phyloP scores from a whole-genome alignment of 2,797 vertebrate genomes.

The Jordanella pulchra region DNA sequence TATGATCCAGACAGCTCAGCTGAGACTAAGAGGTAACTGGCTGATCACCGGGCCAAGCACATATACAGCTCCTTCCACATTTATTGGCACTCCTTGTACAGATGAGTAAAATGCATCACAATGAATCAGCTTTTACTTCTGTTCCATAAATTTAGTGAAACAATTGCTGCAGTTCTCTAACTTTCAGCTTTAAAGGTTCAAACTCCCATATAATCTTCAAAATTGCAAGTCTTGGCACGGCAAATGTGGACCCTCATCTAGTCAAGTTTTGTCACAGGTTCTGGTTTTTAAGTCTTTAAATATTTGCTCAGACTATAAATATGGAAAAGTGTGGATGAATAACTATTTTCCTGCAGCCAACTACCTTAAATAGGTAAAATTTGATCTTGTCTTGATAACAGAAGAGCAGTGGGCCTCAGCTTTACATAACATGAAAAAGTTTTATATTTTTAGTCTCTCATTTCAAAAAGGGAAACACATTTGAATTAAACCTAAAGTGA shows the following conservation, averaged over 20 bases:
- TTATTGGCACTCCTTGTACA: conserved; percentile 9
- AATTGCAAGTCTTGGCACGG: too few species aligned
- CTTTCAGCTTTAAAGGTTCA: neutral
- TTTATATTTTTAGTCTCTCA: neutral
- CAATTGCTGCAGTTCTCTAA: conserved; percentile 1
- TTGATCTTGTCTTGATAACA: neutral
- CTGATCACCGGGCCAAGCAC: conserved; percentile 24
- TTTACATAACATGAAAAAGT: neutral
- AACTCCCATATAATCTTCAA: neutral
- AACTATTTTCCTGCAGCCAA: neutral
- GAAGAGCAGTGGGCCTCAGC: neutral
- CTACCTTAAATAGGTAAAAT: neutral
- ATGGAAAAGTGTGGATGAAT: neutral
- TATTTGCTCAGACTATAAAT: neutral
- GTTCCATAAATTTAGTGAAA: neutral
- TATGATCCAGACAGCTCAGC: conserved; percentile 10
- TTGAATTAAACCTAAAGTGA: neutral
- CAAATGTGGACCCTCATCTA: neutral
- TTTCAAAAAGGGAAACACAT: neutral
- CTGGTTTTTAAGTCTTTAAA: neutral
- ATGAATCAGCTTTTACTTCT: conserved; percentile 1
- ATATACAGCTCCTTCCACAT: conserved; percentile 2
- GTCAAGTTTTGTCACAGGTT: neutral
- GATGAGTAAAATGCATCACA: conserved; percentile 8
- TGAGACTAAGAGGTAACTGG: conserved; percentile 26